Percentiles rank a stretch among this genome's conserved stretches.
These are phyloP conservation scores for Pampusana beccarii DNA, from an alignment of 2,113 vertebrate species.

Conservation along the genomic window DNA sequence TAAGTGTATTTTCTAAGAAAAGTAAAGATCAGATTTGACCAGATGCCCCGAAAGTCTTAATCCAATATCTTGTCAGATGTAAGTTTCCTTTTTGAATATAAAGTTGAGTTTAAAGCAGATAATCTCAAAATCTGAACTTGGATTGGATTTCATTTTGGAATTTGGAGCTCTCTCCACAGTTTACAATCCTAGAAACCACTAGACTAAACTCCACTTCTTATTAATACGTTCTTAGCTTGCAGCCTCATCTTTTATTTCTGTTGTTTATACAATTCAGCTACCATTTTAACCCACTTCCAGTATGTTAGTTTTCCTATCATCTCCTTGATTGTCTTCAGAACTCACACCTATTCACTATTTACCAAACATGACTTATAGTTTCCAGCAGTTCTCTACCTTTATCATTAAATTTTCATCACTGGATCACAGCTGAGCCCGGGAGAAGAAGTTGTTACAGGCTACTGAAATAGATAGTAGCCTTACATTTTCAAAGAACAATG, in stretches of 20 bases:
- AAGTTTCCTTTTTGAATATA: neutral
- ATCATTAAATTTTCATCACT: conserved; percentile 1
- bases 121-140: neutral
- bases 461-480: neutral
- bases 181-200: neutral
- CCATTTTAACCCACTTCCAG: neutral
- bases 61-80: neutral
- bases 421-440: neutral
- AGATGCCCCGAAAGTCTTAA: neutral
- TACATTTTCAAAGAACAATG: neutral
- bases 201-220: neutral
- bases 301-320: neutral
- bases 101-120: neutral
- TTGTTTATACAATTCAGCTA: neutral
- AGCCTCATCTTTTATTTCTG: neutral
- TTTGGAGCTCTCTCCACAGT: neutral
- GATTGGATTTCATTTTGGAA: neutral
- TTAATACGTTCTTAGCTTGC: neutral
- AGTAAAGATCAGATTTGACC: neutral
- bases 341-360: neutral
- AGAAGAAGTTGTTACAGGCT: neutral
- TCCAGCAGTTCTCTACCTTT: neutral
- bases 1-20: neutral
- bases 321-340: neutral
- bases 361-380: neutral